Percentiles rank a stretch among this genome's conserved stretches.
Conservation (phyloP, 2,113 vertebrate genomes). For the Neogale vison region DNA sequence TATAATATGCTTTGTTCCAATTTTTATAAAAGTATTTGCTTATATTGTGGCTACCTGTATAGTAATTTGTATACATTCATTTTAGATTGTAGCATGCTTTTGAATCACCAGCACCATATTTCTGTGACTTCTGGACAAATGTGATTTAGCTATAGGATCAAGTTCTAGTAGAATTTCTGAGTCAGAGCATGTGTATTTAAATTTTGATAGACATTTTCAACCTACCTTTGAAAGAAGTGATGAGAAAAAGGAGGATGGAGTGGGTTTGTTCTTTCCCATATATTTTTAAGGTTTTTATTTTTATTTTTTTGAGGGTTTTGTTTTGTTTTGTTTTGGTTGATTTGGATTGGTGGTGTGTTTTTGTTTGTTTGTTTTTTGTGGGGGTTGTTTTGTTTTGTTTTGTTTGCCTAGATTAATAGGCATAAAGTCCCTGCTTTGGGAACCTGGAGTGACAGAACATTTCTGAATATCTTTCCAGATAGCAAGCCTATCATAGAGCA, state of each 20-base stretch:
- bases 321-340: not conserved
- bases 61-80: not conserved
- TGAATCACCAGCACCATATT: not conserved
- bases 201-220: not conserved
- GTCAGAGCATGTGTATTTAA: not conserved
- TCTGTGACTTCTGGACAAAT: constrained; percentile 27
- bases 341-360: not conserved
- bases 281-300: not conserved
- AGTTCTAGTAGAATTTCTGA: not conserved
- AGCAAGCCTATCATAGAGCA: not conserved
- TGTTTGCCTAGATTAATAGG: not conserved
- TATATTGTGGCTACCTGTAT: not conserved
- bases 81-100: constrained; percentile 1
- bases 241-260: not conserved
- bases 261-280: not conserved
- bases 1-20: not conserved
- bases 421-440: constrained; percentile 34
- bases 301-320: not conserved
- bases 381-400: no score
- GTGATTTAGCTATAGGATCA: not conserved
- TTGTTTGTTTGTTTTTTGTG: not conserved
- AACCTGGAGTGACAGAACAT: constrained; percentile 2
- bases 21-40: constrained; percentile 14
- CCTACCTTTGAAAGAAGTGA: not conserved
- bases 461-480: constrained; percentile 24